Base-by-base conservation (phyloP, 2,113 vertebrate genomes). In the Python bivittatus region DNA sequence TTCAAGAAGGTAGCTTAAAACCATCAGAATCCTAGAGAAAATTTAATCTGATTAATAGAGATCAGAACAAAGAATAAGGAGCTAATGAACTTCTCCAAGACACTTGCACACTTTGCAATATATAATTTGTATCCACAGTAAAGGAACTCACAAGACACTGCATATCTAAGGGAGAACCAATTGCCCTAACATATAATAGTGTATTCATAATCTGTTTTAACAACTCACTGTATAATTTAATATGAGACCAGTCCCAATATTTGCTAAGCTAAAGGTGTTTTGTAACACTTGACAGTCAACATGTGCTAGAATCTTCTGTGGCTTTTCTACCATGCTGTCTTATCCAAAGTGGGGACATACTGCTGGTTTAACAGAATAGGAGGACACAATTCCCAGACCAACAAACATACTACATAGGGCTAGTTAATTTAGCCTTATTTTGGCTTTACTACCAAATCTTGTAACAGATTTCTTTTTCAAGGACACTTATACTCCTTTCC, bases 1-100 rank as follows among this genome's bases (percentile, higher is more conserved):
- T 0, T 0, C 3, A 72, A 0, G 25, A 27, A 0, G 2, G 3
- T 22, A 3, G 56, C 29, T 29, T 89, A 23, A 33, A 90, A 54
- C 6, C 29, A 29, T 20, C 29, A 72, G 52, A 79, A 53, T 54
- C 5, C 9, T 54, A 33, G 48, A 58, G 20, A 38, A 5, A 54
- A 79, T 8, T 0, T 20, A 5, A 54, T 38, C 5, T 42, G 4
- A 38, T 44, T 20, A 60, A 42, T 15, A 29, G 56, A 23, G 48
- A 86, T 33, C 7, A 60, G 79, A 48, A 29, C 29, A 48, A 60
- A 91, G 27, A 44, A 68, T 61, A 11, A 61, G 17, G 23, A 54
- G n/a, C 2, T 86, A 7, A 25, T 64, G 15, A 86, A 9, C 10
- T 22, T 48, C 7, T 27, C 4, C 52, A 53, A 72, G 6, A 79